Base-by-base conservation (phyloP, 2,797 vertebrate species). In the Halcyon badia region DNA sequence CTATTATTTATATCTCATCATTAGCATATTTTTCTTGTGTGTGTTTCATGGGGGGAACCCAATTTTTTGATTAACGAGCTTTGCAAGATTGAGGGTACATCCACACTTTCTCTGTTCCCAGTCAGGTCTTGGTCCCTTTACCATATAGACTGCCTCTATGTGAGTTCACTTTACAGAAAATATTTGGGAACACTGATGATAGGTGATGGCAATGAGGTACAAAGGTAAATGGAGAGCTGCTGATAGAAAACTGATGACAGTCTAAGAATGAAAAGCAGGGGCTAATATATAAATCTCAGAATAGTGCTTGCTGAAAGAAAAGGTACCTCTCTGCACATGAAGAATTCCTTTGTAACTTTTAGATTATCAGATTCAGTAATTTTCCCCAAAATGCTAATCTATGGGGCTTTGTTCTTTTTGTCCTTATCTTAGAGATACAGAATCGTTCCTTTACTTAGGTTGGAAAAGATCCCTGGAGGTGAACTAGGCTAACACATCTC, bases 41-140 rank as follows among this genome's bases (percentile, higher is more conserved):
- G 18, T 22, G 1, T 28, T 21, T 15, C 8, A 26, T 24, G 2
- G 7, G 1, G 1, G 5, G 7, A 17, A 41, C 1, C 9, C 2
- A 19, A 10, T 31, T n/a, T 87, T 75, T 76, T 49, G 0, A 33
- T 69, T 33, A 77, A 46, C 0, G 0, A 7, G 1, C 3, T 10
- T 80, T 25, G 44, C 15, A 72, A 68, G 9, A 26, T 8, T 68
- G 6, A 39, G 10, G 7, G 21, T 71, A 44, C 58, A 69, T 51
- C 14, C 9, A 14, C 7, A 9, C 1, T 60, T 44, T 41, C 35
- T 49, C 65, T 71, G 5, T 26, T 76, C 33, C 21, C 25, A 14
- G 8, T 49, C 28, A 33, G 10, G 2, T 64, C 42, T 72, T 69
- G 22, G 8, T 28, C 9, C 7, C 8, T 6, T 41, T n/a, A 69